These are phyloP conservation scores for Hystrix cristata DNA, from an alignment of 2,113 vertebrate genomes.

Conservation along the genomic window DNA sequence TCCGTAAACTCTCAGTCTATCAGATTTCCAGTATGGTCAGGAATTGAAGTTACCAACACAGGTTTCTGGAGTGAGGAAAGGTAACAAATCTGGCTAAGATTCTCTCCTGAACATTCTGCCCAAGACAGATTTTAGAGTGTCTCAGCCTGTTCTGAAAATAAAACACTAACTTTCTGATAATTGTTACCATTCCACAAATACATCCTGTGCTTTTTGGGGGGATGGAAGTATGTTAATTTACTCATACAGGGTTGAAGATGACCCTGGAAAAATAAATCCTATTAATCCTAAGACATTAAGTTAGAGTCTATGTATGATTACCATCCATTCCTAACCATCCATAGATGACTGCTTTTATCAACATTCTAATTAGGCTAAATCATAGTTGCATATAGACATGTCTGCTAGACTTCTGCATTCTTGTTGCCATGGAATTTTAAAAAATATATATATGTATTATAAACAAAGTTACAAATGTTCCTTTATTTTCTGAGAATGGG, in stretches of 20 bases:
- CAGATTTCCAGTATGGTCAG: background rate
- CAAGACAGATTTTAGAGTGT: background rate
- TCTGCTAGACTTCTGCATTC: background rate
- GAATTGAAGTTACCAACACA: background rate
- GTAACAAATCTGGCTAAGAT: background rate
- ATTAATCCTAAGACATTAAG: background rate
- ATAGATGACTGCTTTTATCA: background rate
- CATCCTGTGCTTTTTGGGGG: background rate
- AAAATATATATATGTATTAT: background rate
- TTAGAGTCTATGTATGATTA: background rate
- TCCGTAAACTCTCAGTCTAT: conserved; percentile 11
- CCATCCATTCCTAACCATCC: background rate
- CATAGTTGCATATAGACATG: background rate
- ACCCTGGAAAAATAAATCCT: conserved; percentile 1
- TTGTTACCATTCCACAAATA: background rate
- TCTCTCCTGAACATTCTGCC: conserved; percentile 7
- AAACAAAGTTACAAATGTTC: background rate
- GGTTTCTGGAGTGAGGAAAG: background rate
- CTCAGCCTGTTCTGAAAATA: background rate
- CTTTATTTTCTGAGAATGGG: conserved; percentile 30
- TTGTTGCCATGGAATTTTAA: background rate
- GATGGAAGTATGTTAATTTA: background rate
- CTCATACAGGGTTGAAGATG: background rate
- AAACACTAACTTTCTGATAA: background rate
- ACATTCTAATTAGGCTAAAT: background rate